Evolutionary conservation across 1,140 invertebrate genomes (phyloP).

Genomic region (Maconellicoccus hirsutus): DNA sequence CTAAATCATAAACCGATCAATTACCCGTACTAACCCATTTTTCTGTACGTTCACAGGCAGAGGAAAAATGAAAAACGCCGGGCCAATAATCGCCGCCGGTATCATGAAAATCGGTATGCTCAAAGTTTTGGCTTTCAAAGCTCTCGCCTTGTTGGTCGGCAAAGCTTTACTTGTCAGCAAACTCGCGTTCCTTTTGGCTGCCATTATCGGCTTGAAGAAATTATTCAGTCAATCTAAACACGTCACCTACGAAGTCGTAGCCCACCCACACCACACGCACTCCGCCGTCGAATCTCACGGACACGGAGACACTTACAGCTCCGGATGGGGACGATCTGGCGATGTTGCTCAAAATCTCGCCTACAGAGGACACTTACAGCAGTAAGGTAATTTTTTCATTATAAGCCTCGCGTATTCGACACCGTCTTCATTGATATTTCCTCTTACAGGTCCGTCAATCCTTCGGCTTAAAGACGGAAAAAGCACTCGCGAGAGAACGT

Average conservation of each 20-base stretch:
- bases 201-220: conserved; percentile 69
- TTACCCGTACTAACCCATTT: too few species aligned
- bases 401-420: too few species aligned
- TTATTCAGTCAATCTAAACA: conserved; percentile 60
- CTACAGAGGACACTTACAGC: conserved; percentile 45
- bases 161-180: conserved; percentile 72
- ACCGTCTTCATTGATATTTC: too few species aligned
- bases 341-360: conserved; percentile 49
- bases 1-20: too few species aligned
- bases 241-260: conserved; percentile 60
- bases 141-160: conserved; percentile 63
- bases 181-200: conserved; percentile 61
- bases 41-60: conserved; percentile 39
- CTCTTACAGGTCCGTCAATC: too few species aligned
- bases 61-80: conserved; percentile 62
- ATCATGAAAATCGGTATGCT: conserved; percentile 66
- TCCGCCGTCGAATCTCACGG: conserved; percentile 36
- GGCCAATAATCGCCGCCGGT: conserved; percentile 57
- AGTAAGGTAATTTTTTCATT: neutral
- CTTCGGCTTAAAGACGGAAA: neutral
- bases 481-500: neutral
- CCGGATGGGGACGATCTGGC: conserved; percentile 46
- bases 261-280: conserved; percentile 48
- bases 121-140: conserved; percentile 65
- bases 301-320: conserved; percentile 32